A percentile compares a stretch with the other conserved stretches of the same genome.
phyloP scores from a whole-genome alignment of 1,140 invertebrate genomes.

The Leptonema lineaticorne region DNA sequence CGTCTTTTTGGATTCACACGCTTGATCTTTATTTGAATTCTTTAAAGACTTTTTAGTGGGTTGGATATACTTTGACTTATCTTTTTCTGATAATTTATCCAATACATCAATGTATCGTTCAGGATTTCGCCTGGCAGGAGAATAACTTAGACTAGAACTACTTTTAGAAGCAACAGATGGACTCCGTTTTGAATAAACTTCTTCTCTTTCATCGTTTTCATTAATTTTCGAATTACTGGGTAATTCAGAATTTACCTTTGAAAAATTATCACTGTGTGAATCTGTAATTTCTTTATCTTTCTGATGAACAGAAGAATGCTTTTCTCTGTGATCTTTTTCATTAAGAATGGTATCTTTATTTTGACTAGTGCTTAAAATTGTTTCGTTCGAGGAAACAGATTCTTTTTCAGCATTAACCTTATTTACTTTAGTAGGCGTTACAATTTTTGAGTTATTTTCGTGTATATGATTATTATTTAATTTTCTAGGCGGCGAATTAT shows the following conservation, averaged over 20 bases:
- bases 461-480: neutral
- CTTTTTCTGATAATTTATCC: constrained; percentile 55
- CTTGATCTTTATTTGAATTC: constrained; percentile 22
- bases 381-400: neutral
- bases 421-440: neutral
- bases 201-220: constrained; percentile 43
- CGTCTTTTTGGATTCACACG: constrained; percentile 32
- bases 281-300: neutral
- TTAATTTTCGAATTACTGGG: constrained; percentile 38
- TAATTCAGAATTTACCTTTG: constrained; percentile 33
- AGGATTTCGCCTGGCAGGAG: constrained; percentile 62
- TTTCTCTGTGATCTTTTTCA: neutral
- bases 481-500: constrained; percentile 39
- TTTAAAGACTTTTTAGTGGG: constrained; percentile 36
- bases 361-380: neutral
- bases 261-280: neutral
- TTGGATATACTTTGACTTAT: constrained; percentile 55
- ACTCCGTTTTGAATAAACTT: constrained; percentile 29
- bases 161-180: constrained; percentile 43
- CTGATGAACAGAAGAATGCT: neutral
- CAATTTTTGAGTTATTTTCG: neutral
- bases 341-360: neutral
- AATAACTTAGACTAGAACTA: constrained; percentile 65
- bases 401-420: no score
- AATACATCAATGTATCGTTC: constrained; percentile 64